Percentiles rank a stretch among this genome's conserved stretches.
Conservation (phyloP, 2,888 invertebrate genomes). For the Amphipoea lucens region DNA sequence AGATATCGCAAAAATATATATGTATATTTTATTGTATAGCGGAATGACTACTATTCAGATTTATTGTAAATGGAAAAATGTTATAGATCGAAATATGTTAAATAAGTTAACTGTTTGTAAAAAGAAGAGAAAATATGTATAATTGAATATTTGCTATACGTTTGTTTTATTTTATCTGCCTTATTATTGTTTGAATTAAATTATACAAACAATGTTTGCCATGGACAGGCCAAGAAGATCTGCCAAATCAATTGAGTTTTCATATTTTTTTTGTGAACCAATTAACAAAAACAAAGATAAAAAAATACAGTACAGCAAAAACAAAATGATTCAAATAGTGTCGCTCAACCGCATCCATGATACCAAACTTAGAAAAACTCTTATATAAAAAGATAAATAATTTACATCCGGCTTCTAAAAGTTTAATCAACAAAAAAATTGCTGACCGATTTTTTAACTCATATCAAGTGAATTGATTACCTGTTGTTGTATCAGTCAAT, state of each 20-base stretch:
- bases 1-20: slow-evolving; percentile 86
- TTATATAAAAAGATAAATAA: neutral
- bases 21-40: slow-evolving; percentile 90
- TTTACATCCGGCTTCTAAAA: slow-evolving; percentile 17
- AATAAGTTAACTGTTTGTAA: slow-evolving; percentile 90
- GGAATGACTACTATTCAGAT: slow-evolving; percentile 88
- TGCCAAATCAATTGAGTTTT: neutral
- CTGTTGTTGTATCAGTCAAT: neutral
- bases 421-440: slow-evolving; percentile 3
- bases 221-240: neutral
- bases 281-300: neutral
- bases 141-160: slow-evolving; percentile 88
- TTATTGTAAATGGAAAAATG: slow-evolving; percentile 88
- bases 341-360: slow-evolving; percentile 2
- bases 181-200: neutral
- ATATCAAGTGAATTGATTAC: neutral
- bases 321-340: neutral
- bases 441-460: neutral
- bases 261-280: neutral
- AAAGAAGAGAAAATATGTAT: slow-evolving; percentile 90
- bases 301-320: neutral
- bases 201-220: neutral
- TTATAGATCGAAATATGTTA: slow-evolving; percentile 89
- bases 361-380: slow-evolving; percentile 4
- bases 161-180: slow-evolving; percentile 80